Conservation (phyloP, 2,888 invertebrate genomes). For the Cerastis leucographa region DNA sequence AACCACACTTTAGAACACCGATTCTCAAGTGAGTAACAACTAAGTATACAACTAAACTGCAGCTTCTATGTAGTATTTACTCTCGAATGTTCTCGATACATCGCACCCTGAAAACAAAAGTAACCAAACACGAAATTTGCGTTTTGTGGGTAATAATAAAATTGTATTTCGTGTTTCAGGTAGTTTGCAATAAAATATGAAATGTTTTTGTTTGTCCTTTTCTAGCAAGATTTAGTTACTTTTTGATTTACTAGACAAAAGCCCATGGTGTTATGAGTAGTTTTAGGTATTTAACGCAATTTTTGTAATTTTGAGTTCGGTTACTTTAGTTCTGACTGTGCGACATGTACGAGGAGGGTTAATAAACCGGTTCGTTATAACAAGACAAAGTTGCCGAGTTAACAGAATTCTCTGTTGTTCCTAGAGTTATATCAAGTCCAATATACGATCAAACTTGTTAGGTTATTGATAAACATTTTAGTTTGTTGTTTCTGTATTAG, state of each 20-base stretch:
- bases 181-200: too few relatives aligned
- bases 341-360: conserved; percentile 37
- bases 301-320: too few relatives aligned
- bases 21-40: conserved; percentile 17
- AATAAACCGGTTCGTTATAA: conserved; percentile 57
- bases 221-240: too few relatives aligned
- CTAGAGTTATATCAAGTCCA: conserved; percentile 52
- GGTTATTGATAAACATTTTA: conserved; percentile 54
- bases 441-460: conserved; percentile 46
- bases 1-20: background rate
- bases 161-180: too few relatives aligned
- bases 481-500: conserved; percentile 40
- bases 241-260: too few relatives aligned
- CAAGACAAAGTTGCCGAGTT: conserved; percentile 51
- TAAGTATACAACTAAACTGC: conserved; percentile 14
- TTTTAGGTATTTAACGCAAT: too few relatives aligned
- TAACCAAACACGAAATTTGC: too few relatives aligned
- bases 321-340: too few relatives aligned
- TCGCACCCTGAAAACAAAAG: too few relatives aligned
- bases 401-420: conserved; percentile 59
- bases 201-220: too few relatives aligned
- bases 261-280: too few relatives aligned
- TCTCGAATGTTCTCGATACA: conserved; percentile 36
- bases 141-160: too few relatives aligned
- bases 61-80: conserved; percentile 23